A percentile compares a stretch with the other conserved stretches of the same genome.
Evolutionary conservation across 2,888 invertebrate species (phyloP).

Genomic region (Eugnorisma glareosa): DNA sequence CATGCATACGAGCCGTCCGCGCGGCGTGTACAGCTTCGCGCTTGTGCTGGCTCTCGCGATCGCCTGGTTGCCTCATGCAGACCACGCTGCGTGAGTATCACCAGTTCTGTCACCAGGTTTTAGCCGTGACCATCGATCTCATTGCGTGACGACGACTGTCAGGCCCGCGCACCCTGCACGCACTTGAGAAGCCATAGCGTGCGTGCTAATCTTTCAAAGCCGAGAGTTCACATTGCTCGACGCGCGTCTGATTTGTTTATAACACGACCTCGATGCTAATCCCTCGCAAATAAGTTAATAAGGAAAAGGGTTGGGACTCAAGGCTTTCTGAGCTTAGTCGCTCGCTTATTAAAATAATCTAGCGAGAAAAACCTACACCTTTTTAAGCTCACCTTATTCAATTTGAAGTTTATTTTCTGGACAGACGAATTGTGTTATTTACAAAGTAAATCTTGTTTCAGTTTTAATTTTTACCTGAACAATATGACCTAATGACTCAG

Average conservation of each 20-base stretch:
- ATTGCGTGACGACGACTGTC: slow-evolving; percentile 55
- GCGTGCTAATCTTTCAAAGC: slow-evolving; percentile 76
- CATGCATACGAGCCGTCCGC: slow-evolving; percentile 84
- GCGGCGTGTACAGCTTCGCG: slow-evolving; percentile 84
- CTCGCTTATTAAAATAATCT: slow-evolving; percentile 55
- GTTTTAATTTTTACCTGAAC: not conserved
- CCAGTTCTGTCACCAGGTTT: slow-evolving; percentile 37
- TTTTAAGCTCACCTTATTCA: slow-evolving; percentile 29
- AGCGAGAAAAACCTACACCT: slow-evolving; percentile 40
- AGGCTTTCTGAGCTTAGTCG: slow-evolving; percentile 42
- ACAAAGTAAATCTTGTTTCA: slow-evolving; percentile 10
- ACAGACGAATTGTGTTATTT: slow-evolving; percentile 17
- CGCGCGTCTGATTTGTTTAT: slow-evolving; percentile 72
- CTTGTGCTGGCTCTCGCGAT: slow-evolving; percentile 83
- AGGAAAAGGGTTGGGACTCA: slow-evolving; percentile 61
- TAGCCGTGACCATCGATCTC: slow-evolving; percentile 60
- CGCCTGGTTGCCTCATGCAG: slow-evolving; percentile 82
- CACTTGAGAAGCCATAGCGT: slow-evolving; percentile 77
- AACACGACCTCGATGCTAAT: slow-evolving; percentile 66
- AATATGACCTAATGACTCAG: not conserved
- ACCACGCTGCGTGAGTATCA: slow-evolving; percentile 86
- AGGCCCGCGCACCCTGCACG: slow-evolving; percentile 63
- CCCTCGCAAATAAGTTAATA: slow-evolving; percentile 65
- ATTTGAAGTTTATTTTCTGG: slow-evolving; percentile 14
- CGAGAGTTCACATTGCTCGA: slow-evolving; percentile 70